Conservation (phyloP, 2,113 vertebrate species). For the Notarius lentiginosus region DNA sequence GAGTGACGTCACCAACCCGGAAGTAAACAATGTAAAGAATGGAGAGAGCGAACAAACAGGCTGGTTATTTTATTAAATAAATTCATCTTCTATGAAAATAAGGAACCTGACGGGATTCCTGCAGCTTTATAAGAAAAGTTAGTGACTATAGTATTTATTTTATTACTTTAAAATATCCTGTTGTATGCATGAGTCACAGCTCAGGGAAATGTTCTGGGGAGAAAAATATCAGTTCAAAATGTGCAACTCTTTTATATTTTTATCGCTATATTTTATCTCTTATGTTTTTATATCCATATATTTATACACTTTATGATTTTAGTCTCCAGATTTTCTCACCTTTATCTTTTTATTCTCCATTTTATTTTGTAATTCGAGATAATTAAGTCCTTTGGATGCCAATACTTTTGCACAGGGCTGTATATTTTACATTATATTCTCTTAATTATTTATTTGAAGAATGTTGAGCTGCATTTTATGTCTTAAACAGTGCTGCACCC, state of each 20-base stretch:
- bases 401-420: neutral
- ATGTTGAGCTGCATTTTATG: neutral
- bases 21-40: constrained; percentile 44
- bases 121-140: neutral
- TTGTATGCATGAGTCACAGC: neutral
- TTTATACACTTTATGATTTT: neutral
- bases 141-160: neutral
- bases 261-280: neutral
- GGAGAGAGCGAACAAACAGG: neutral
- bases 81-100: neutral
- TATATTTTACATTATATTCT: neutral
- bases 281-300: constrained; percentile 26
- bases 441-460: neutral
- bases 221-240: neutral
- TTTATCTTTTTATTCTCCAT: neutral
- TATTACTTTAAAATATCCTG: neutral
- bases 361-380: neutral
- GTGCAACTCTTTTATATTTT: neutral
- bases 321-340: neutral
- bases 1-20: constrained; percentile 18
- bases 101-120: neutral
- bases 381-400: neutral
- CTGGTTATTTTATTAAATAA: neutral
- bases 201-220: neutral
- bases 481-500: neutral